Evolutionary conservation across 2,888 invertebrate species (phyloP).

Genomic region (Caenorhabditis japonica): DNA sequence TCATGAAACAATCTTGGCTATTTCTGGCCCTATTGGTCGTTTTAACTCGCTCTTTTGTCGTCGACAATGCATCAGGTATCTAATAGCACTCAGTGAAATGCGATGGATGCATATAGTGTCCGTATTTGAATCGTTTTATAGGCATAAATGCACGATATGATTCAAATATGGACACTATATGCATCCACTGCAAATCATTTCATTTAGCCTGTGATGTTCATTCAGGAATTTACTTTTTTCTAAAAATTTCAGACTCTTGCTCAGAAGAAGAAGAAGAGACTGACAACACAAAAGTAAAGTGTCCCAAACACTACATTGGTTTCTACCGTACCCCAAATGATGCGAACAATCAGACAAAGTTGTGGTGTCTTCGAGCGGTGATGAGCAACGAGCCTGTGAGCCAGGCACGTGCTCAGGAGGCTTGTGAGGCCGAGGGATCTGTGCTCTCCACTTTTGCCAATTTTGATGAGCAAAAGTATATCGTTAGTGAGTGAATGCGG

Average conservation of each 20-base stretch:
- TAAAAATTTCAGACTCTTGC: slow-evolving; percentile 30
- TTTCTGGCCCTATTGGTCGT: too few species aligned
- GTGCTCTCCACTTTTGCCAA: slow-evolving; percentile 25
- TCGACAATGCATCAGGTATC: too few species aligned
- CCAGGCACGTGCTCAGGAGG: slow-evolving; percentile 8
- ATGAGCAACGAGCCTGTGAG: slow-evolving; percentile 23
- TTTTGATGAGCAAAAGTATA: slow-evolving; percentile 38
- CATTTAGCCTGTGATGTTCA: too few species aligned
- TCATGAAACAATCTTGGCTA: too few species aligned
- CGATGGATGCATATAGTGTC: too few species aligned
- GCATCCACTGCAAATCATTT: too few species aligned
- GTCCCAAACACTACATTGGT: slow-evolving; percentile 34
- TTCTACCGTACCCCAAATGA: slow-evolving; percentile 20
- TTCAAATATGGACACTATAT: too few species aligned
- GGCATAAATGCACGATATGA: too few species aligned
- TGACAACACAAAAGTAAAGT: slow-evolving; percentile 22
- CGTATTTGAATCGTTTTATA: too few species aligned
- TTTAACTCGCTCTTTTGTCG: too few species aligned
- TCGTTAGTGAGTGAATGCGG: slow-evolving; percentile 29
- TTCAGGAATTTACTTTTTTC: too few species aligned
- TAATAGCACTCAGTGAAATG: too few species aligned
- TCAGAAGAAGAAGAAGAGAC: slow-evolving; percentile 28
- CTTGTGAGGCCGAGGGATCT: slow-evolving; percentile 24
- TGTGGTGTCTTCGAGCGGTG: slow-evolving; percentile 36
- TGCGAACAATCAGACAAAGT: slow-evolving; percentile 26